Base-by-base conservation (phyloP, 2,888 invertebrate species). In the Folsomia manolachei region DNA sequence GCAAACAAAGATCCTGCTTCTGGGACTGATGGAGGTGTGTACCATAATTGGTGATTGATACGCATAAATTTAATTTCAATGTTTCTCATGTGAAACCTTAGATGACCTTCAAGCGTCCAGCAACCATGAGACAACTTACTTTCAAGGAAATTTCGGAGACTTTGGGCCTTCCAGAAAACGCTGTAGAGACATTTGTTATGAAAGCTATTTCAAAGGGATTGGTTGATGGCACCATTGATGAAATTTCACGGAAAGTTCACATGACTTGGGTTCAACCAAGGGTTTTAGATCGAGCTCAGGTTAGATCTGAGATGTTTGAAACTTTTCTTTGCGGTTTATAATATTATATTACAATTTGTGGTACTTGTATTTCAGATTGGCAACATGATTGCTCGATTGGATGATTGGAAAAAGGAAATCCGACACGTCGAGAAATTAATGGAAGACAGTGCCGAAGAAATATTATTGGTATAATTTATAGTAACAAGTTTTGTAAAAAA, bases 181-280 rank as follows among this genome's bases (percentile, higher is more conserved):
- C 95, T 83, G 95, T 99, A 23, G 99, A 99, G 83, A 87, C 96
- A 75, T 86, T 99, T 62, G 94, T 99, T 0, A 99, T 99, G 98
- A 97, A 96, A 85, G 98, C 98, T 0, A 84, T 99, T 26, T 94
- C 97, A 0, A 91, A 97, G 83, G 95, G 94, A 24, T 87, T 99
- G 19, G 94, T 99, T 2, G 90, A 91, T 72, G 99, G 97, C 0
- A 92, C 92, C 73, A 97, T 98, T 79, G 97, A 98, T 86, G 95
- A 97, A 86, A 95, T 97, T 83, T 87, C 82, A 79, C 81, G 82
- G 81, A 87, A 87, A 26, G 91, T 93, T 1, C 89, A 90, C 82
- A 89, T 93, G 88, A 90, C 90, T 11, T 94, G 93, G 93, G 92
- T 93, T 9, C 93, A 56, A n/a, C 93, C 93, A 1, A 85, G 93